phyloP scores from a whole-genome alignment of 1,140 invertebrate genomes.

The Drosophila littoralis region DNA sequence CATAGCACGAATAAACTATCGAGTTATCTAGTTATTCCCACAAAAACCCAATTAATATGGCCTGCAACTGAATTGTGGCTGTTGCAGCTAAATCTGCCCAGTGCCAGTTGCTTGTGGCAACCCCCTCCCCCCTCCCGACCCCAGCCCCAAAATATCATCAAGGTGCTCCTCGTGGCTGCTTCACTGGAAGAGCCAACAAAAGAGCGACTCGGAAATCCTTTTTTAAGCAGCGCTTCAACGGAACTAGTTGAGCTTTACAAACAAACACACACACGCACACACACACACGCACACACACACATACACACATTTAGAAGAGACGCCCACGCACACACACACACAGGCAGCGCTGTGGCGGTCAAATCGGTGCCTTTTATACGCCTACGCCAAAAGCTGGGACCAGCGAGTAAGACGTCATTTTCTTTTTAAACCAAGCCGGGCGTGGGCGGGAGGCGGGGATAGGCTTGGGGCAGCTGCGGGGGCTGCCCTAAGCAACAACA shows the following conservation, averaged over 20 bases:
- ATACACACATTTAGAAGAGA: background rate
- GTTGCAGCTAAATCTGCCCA: background rate
- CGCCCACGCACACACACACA: background rate
- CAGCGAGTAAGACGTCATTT: constrained; percentile 23
- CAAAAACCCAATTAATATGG: no score
- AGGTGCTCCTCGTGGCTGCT: constrained; percentile 8
- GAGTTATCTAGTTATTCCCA: no score
- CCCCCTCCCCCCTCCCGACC: no score
- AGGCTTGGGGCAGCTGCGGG: background rate
- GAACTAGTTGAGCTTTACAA: constrained; percentile 41
- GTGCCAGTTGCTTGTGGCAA: background rate
- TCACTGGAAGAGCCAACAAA: constrained; percentile 21
- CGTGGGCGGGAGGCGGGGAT: background rate
- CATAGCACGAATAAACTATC: no score
- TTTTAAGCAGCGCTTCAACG: constrained; percentile 24
- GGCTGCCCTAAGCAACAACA: background rate
- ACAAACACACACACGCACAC: background rate
- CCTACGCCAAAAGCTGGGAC: constrained; percentile 21
- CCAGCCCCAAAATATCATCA: background rate
- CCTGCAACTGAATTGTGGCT: background rate
- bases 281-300: background rate
- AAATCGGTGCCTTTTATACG: constrained; percentile 23
- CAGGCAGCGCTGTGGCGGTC: constrained; percentile 10
- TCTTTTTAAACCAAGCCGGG: background rate
- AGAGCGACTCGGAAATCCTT: constrained; percentile 51